Conservation (phyloP, 2,113 vertebrate genomes). For the Tachycineta bicolor region DNA sequence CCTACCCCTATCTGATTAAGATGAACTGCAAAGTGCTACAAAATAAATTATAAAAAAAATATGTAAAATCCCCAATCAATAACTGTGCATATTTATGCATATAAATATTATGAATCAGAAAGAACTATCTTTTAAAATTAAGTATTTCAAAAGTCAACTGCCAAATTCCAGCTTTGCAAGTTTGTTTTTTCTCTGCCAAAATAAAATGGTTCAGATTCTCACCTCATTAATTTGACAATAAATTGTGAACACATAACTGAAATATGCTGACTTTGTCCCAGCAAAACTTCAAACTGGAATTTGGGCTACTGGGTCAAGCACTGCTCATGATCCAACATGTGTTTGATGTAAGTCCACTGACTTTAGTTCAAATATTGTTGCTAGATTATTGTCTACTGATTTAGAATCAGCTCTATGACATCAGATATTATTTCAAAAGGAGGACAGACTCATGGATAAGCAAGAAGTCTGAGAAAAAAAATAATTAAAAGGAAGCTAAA, state of each 20-base stretch:
- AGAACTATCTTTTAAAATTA: not conserved
- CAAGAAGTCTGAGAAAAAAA: not conserved
- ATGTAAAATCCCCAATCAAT: constrained; percentile 22
- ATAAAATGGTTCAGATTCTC: not conserved
- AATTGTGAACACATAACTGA: not conserved
- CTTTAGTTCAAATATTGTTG: not conserved
- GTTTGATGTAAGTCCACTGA: constrained; percentile 33
- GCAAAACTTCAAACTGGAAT: not conserved
- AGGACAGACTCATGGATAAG: not conserved
- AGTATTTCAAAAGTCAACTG: constrained; percentile 20
- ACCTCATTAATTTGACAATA: constrained; percentile 1
- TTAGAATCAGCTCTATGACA: not conserved
- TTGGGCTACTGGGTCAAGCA: not conserved
- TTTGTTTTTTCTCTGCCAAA: not conserved
- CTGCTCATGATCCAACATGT: not conserved
- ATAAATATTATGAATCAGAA: constrained; percentile 37
- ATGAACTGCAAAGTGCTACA: constrained; percentile 68
- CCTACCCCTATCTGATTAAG: constrained; percentile 38
- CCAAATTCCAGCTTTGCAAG: constrained; percentile 28
- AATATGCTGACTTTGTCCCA: not conserved
- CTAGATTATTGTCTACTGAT: not conserved
- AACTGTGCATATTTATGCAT: not conserved
- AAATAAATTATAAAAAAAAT: constrained; percentile 25
- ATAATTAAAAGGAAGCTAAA: not conserved
- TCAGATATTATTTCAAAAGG: not conserved